Conservation (phyloP, 1,140 invertebrate genomes). For the Drosophila funebris region DNA sequence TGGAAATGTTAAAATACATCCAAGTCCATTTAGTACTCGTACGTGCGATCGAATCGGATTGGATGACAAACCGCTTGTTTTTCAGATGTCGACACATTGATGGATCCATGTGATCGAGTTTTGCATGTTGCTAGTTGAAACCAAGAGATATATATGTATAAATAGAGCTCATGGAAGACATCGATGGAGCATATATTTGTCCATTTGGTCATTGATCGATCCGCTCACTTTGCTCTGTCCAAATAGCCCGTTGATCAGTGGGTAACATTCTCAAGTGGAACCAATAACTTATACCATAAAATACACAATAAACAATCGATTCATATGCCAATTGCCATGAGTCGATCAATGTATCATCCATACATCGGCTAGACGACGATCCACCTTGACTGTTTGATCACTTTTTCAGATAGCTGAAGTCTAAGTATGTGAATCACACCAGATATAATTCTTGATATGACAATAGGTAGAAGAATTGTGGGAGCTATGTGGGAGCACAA, state of each 20-base stretch:
- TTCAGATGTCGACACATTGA: slow-evolving; percentile 30
- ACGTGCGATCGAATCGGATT: background rate
- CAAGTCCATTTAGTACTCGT: background rate
- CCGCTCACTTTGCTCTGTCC: slow-evolving; percentile 48
- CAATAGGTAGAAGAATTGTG: too few species aligned
- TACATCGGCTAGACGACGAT: slow-evolving; percentile 1
- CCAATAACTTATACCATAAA: slow-evolving; percentile 38
- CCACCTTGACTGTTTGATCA: slow-evolving; percentile 8
- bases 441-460: too few species aligned
- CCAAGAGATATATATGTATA: slow-evolving; percentile 5
- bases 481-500: too few species aligned
- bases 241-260: slow-evolving; percentile 10
- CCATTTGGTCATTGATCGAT: slow-evolving; percentile 48
- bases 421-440: background rate
- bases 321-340: slow-evolving; percentile 38
- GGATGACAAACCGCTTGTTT: slow-evolving; percentile 31
- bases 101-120: slow-evolving; percentile 28
- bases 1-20: slow-evolving; percentile 14
- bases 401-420: background rate
- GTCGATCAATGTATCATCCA: slow-evolving; percentile 25
- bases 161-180: background rate
- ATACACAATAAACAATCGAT: slow-evolving; percentile 51
- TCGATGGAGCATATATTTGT: slow-evolving; percentile 39
- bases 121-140: slow-evolving; percentile 13
- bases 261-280: slow-evolving; percentile 34